phyloP scores from a whole-genome alignment of 2,888 invertebrate genomes.

The Petrolisthes cinctipes region DNA sequence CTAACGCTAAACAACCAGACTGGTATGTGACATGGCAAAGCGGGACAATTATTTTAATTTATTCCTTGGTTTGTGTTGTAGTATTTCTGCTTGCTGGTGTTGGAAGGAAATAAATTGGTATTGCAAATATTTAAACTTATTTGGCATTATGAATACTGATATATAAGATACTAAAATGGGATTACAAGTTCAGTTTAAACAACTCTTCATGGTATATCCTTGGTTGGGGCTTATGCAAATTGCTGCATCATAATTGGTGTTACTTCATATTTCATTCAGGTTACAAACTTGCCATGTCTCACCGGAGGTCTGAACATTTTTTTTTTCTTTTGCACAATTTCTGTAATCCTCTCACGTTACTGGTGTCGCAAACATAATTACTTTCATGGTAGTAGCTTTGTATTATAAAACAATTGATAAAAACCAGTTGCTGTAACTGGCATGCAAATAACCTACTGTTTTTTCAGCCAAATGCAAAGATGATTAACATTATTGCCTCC shows the following conservation, averaged over 20 bases:
- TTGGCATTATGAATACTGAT: too few relatives aligned
- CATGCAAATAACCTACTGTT: neutral
- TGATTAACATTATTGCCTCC: slow-evolving; percentile 27
- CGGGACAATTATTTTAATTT: slow-evolving; percentile 15
- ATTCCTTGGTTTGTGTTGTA: slow-evolving; percentile 16
- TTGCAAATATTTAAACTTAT: neutral
- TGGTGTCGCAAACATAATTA: too few relatives aligned
- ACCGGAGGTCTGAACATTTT: slow-evolving; percentile 22
- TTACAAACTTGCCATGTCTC: slow-evolving; percentile 36
- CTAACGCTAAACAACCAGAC: slow-evolving; percentile 60
- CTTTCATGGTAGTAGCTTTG: neutral
- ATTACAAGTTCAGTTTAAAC: neutral
- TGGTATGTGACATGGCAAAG: slow-evolving; percentile 60
- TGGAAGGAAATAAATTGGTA: slow-evolving; percentile 7
- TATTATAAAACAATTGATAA: neutral
- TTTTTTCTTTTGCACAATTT: neutral
- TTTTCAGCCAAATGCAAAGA: slow-evolving; percentile 36
- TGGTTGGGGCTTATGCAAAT: neutral
- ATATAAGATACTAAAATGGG: neutral
- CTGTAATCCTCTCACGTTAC: neutral
- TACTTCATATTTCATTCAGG: neutral
- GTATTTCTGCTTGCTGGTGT: slow-evolving; percentile 14
- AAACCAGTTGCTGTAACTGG: neutral
- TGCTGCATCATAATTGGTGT: neutral
- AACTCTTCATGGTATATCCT: neutral